Evolutionary conservation across 1,140 invertebrate genomes (phyloP), one percentile per base, ranked within the genome.

Genomic region (Protaetia brevitarsis): DNA sequence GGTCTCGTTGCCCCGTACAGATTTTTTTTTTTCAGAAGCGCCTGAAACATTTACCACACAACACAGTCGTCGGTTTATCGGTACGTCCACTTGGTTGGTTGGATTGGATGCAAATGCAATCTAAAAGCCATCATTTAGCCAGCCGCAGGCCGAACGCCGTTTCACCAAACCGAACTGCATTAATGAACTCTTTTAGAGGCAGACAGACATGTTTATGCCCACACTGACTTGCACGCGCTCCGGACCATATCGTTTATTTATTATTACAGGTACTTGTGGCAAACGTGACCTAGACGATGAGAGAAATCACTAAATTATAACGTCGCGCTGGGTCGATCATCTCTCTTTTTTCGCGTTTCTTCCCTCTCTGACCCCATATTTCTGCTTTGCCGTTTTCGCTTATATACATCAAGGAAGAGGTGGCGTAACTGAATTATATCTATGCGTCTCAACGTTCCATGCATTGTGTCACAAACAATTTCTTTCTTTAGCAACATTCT

Each of bases 231-330:
- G 74, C 75, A 76, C 75, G 75, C 75, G 75, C 73, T 75, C 65
- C 73, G 71, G 70, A 75, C 75, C 75, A 76, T 76, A 76, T 76
- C 75, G 73, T 69, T 74, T 75, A 76, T 76, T 76, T 76, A 76
- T 76, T 76, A 72, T 72, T 76, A 72, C 75, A 74, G 73, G 71
- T 76, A 72, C 68, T 72, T 68, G 73, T 70, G 69, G 64, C 66
- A 72, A 76, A 76, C 74, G 75, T 76, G 75, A 76, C 74, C 73
- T 72, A 74, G 73, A 74, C 73, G 72, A 74, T 72, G 72, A 72
- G 73, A 74, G 73, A 76, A 76, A 75, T 74, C 73, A 71, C 66
- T 73, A 72, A 75, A 74, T 76, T 76, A 76, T 74, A 69, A 66
- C 71, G 67, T 70, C 41, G 41, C 41, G n/a, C 41, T 45, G 41